Evolutionary conservation across 2,113 vertebrate species (phyloP).

Genomic region (Prochilodus magdalenae): DNA sequence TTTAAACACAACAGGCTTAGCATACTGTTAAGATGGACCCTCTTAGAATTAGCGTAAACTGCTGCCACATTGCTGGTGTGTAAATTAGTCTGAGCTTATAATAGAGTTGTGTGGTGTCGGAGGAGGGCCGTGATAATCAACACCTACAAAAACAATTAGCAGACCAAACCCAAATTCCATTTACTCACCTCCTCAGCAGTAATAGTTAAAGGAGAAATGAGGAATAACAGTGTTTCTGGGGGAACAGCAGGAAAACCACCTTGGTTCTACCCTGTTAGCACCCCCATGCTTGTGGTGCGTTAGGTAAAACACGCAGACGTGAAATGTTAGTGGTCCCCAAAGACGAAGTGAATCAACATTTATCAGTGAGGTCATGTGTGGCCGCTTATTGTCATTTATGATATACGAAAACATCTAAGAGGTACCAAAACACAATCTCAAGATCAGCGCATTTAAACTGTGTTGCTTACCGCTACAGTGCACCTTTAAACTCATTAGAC

Average conservation of each 20-base stretch:
- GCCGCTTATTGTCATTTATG: too few species aligned
- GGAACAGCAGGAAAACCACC: neutral
- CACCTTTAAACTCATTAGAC: too few species aligned
- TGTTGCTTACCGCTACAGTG: too few species aligned
- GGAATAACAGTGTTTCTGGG: neutral
- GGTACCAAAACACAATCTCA: too few species aligned
- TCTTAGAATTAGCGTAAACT: neutral
- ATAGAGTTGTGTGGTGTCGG: neutral
- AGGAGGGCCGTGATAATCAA: neutral
- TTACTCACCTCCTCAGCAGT: neutral
- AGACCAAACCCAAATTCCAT: neutral
- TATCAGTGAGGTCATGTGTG: too few species aligned
- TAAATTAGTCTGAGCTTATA: neutral
- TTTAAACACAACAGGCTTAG: neutral
- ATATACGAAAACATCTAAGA: too few species aligned
- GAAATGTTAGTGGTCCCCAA: too few species aligned
- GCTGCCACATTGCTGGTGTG: neutral
- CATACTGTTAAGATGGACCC: neutral
- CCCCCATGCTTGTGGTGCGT: too few species aligned
- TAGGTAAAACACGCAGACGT: too few species aligned
- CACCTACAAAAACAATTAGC: neutral
- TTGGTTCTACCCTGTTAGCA: too few species aligned
- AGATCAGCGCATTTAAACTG: too few species aligned
- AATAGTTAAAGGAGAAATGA: neutral
- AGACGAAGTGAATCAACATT: too few species aligned